Conservation (phyloP, 2,888 invertebrate species). For the Andrena camellia region DNA sequence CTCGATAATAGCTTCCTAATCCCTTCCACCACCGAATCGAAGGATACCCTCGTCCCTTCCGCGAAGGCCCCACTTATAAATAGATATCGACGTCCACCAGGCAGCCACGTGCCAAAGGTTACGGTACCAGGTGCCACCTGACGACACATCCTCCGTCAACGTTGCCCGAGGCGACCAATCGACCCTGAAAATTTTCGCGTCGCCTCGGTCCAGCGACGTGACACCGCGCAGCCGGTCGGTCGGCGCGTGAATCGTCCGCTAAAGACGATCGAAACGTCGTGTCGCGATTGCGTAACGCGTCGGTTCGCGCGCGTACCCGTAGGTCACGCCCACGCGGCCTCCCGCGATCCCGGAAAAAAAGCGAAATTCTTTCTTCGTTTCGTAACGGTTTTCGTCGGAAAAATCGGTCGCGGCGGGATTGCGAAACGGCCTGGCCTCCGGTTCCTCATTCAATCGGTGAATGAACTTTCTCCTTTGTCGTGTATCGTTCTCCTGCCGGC, state of each 20-base stretch:
- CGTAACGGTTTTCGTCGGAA: slow-evolving; percentile 24
- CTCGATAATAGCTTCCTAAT: no score
- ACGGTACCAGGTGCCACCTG: slow-evolving; percentile 1
- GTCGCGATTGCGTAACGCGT: slow-evolving; percentile 52
- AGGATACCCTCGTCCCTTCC: no score
- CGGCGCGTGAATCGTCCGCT: slow-evolving; percentile 20
- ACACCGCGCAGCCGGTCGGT: no score
- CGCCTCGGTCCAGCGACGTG: no score
- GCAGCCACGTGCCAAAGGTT: no score
- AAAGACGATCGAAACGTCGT: slow-evolving; percentile 21
- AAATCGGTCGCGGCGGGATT: not conserved
- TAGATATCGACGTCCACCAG: slow-evolving; percentile 5
- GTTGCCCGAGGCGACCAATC: not conserved
- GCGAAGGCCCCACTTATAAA: no score
- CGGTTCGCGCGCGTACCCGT: slow-evolving; percentile 21
- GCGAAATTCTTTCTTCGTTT: slow-evolving; percentile 40
- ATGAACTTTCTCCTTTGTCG: slow-evolving; percentile 59
- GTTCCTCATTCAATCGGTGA: slow-evolving; percentile 30
- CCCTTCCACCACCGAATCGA: no score
- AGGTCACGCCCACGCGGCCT: slow-evolving; percentile 48
- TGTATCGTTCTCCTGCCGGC: slow-evolving; percentile 6
- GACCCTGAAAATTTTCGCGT: slow-evolving; percentile 58
- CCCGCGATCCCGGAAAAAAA: slow-evolving; percentile 31
- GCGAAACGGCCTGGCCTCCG: not conserved
- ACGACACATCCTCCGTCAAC: slow-evolving; percentile 1